Evolutionary conservation across 2,888 invertebrate species (phyloP).

Genomic region (Hipparchia sbordonii): DNA sequence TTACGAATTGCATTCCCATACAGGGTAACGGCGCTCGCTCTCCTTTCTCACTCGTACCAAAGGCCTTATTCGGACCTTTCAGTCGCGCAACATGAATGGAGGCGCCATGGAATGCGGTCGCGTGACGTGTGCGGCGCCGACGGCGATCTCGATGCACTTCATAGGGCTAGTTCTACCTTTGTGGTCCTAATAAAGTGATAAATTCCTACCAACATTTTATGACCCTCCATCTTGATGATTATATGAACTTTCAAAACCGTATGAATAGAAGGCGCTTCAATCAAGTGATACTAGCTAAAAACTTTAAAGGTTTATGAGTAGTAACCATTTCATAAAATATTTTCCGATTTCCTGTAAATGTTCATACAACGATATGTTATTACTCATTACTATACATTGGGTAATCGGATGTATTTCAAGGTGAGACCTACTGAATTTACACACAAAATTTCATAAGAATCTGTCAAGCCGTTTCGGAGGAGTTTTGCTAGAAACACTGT

Average conservation of each 20-base stretch:
- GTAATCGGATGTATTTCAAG: too few relatives aligned
- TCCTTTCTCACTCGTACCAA: slow-evolving; percentile 68
- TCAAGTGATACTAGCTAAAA: neutral
- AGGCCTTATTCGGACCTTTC: slow-evolving; percentile 63
- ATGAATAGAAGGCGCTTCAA: neutral
- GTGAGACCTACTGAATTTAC: too few relatives aligned
- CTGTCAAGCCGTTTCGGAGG: too few relatives aligned
- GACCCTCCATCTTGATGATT: slow-evolving; percentile 10
- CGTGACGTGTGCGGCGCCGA: slow-evolving; percentile 84
- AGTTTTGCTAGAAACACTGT: too few relatives aligned
- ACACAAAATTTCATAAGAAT: too few relatives aligned
- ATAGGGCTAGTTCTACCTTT: slow-evolving; percentile 65
- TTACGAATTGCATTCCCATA: slow-evolving; percentile 80
- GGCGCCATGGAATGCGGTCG: slow-evolving; percentile 84
- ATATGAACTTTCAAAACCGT: slow-evolving; percentile 6
- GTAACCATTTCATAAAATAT: too few relatives aligned
- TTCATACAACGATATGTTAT: too few relatives aligned
- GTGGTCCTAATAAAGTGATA: slow-evolving; percentile 37
- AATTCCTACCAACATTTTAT: slow-evolving; percentile 27
- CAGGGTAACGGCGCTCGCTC: slow-evolving; percentile 73
- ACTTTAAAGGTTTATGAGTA: too few relatives aligned
- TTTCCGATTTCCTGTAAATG: too few relatives aligned
- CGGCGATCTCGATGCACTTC: slow-evolving; percentile 82
- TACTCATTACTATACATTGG: too few relatives aligned
- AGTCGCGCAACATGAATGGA: slow-evolving; percentile 77